These are phyloP conservation scores for Tympanuchus pallidicinctus DNA, from an alignment of 2,113 vertebrate genomes.

Conservation along the genomic window DNA sequence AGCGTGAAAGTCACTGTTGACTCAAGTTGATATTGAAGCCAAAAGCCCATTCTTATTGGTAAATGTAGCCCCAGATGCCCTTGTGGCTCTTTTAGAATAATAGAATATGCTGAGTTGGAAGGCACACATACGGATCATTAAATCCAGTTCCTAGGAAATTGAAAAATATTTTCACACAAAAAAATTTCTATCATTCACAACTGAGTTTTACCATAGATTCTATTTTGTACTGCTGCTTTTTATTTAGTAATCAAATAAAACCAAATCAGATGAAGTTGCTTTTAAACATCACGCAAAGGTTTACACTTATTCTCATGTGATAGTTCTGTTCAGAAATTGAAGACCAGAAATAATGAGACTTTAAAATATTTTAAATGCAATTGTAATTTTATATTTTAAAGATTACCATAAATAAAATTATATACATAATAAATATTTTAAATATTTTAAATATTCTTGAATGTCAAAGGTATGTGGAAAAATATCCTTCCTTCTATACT, in stretches of 20 bases:
- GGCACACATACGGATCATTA: too few relatives aligned
- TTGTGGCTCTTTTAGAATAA: neutral
- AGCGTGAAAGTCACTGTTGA: neutral
- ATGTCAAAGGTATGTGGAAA: neutral
- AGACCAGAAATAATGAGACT: neutral
- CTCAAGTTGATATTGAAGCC: neutral
- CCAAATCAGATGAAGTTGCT: neutral
- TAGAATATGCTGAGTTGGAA: too few relatives aligned
- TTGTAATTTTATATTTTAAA: neutral
- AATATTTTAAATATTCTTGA: neutral
- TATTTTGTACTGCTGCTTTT: neutral
- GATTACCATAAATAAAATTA: neutral
- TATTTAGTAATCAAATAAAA: neutral
- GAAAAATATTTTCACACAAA: neutral
- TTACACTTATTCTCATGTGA: neutral
- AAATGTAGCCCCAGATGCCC: neutral
- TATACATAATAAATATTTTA: neutral
- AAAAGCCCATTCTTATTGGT: neutral
- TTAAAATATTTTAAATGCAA: neutral
- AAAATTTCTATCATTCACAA: neutral
- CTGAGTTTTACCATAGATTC: neutral
- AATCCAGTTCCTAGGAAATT: neutral
- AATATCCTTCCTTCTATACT: neutral
- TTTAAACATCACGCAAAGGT: neutral
- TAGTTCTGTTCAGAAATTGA: neutral